A percentile compares a stretch with the other conserved stretches of the same genome.
These are phyloP conservation scores for Euura saliciscinereae DNA, from an alignment of 1,140 invertebrate species.

Conservation along the genomic window DNA sequence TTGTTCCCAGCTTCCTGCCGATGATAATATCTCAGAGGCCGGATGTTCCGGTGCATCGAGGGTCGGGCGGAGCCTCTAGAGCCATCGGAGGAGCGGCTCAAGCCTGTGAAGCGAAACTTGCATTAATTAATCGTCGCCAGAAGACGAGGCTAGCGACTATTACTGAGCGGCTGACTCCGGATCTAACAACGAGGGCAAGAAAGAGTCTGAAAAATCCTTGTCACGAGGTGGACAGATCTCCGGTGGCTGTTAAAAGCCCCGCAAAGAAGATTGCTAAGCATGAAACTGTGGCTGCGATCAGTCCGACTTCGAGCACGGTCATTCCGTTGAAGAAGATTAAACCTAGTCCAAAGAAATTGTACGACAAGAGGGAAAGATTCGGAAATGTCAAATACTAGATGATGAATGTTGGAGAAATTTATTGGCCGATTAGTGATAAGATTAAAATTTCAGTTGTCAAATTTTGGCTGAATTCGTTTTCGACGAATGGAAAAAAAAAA, in stretches of 20 bases:
- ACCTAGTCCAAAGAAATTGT: background rate
- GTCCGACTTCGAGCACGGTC: background rate
- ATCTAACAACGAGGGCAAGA: too few relatives aligned
- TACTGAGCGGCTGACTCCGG: constrained; percentile 16
- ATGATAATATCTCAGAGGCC: constrained; percentile 14
- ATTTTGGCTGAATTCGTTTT: too few relatives aligned
- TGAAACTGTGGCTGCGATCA: constrained; percentile 9
- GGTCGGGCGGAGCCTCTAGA: constrained; percentile 6
- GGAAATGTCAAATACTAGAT: background rate
- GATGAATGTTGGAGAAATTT: background rate
- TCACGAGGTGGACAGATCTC: constrained; percentile 16
- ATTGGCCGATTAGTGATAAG: too few relatives aligned
- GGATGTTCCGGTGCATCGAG: background rate
- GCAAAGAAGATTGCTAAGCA: constrained; percentile 35
- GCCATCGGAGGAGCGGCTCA: constrained; percentile 13
- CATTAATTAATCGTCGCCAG: constrained; percentile 12
- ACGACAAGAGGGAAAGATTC: background rate
- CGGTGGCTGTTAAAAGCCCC: constrained; percentile 28
- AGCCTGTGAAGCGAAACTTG: constrained; percentile 11
- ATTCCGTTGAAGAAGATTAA: background rate
- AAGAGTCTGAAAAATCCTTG: too few relatives aligned
- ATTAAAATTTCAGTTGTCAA: too few relatives aligned
- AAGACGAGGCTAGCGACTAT: constrained; percentile 28
- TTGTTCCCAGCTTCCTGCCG: constrained; percentile 17
- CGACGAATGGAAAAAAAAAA: too few relatives aligned